Evolutionary conservation across 2,888 invertebrate species (phyloP).

Genomic region (Sussaba pulchella): DNA sequence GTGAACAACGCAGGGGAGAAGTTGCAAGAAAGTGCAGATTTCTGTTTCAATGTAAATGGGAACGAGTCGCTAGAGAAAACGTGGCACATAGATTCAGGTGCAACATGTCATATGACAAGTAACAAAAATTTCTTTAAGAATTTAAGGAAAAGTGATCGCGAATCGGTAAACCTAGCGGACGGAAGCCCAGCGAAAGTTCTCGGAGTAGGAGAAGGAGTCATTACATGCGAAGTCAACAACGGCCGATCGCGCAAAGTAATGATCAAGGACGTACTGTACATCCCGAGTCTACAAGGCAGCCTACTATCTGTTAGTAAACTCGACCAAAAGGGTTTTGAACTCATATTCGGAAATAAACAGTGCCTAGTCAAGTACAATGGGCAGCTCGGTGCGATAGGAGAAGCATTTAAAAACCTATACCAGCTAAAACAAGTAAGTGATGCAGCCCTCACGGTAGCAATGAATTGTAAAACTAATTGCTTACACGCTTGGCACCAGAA

Average conservation of each 20-base stretch:
- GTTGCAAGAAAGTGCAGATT: not conserved
- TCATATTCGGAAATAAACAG: conserved; percentile 45
- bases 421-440: conserved; percentile 51
- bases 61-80: not conserved
- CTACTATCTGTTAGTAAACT: conserved; percentile 63
- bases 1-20: conserved; percentile 11
- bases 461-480: conserved; percentile 52
- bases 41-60: conserved; percentile 13
- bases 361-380: conserved; percentile 55
- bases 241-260: conserved; percentile 24
- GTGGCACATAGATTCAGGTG: conserved; percentile 67
- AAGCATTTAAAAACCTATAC: conserved; percentile 49
- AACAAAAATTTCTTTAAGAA: conserved; percentile 55
- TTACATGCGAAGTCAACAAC: conserved; percentile 36
- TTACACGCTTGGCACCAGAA: conserved; percentile 69
- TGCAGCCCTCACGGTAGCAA: conserved; percentile 24
- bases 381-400: conserved; percentile 33
- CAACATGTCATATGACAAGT: conserved; percentile 68
- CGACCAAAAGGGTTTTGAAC: conserved; percentile 42
- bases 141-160: conserved; percentile 1
- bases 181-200: conserved; percentile 28
- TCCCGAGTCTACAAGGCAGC: conserved; percentile 55
- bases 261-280: conserved; percentile 62
- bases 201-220: conserved; percentile 61
- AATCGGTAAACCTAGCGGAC: conserved; percentile 57